These are phyloP conservation scores for Styela clava DNA, from an alignment of 23 tunicate species.

Conservation along the genomic window DNA sequence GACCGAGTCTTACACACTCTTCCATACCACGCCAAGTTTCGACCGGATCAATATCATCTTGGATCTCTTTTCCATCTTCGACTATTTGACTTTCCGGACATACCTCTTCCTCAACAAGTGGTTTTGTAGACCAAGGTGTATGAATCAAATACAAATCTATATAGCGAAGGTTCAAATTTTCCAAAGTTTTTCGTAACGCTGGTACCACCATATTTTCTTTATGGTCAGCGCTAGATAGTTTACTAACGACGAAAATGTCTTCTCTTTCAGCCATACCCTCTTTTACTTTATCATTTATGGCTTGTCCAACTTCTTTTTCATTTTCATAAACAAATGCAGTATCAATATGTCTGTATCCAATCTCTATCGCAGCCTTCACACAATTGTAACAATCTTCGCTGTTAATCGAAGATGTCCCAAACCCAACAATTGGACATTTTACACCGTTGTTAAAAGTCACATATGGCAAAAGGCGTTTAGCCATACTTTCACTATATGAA, in stretches of 20 bases:
- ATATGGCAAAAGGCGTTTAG: background rate
- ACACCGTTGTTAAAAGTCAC: slow-evolving; percentile 54
- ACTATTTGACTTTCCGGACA: slow-evolving; percentile 31
- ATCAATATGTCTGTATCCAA: slow-evolving; percentile 92
- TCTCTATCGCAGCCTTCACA: slow-evolving; percentile 49
- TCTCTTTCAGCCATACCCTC: slow-evolving; percentile 45
- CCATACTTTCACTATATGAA: too few species aligned
- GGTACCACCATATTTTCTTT: slow-evolving; percentile 65
- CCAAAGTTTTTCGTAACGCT: slow-evolving; percentile 60
- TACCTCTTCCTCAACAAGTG: slow-evolving; percentile 41
- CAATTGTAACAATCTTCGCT: slow-evolving; percentile 39
- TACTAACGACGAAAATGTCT: slow-evolving; percentile 78
- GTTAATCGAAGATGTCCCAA: slow-evolving; percentile 54
- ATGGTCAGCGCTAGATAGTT: slow-evolving; percentile 62
- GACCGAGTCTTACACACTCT: slow-evolving; percentile 70
- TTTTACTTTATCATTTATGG: slow-evolving; percentile 40
- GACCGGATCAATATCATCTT: slow-evolving; percentile 60
- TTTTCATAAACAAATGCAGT: slow-evolving; percentile 70
- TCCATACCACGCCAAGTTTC: slow-evolving; percentile 97
- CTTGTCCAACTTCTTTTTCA: slow-evolving; percentile 76
- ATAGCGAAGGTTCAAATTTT: slow-evolving; percentile 43
- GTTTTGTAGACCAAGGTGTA: slow-evolving; percentile 62
- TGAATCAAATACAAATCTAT: slow-evolving; percentile 87
- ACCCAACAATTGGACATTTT: slow-evolving; percentile 60
- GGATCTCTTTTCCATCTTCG: slow-evolving; percentile 41